These are phyloP conservation scores for Daktulosphaira vitifoliae DNA, from an alignment of 1,140 invertebrate species.

Conservation along the genomic window DNA sequence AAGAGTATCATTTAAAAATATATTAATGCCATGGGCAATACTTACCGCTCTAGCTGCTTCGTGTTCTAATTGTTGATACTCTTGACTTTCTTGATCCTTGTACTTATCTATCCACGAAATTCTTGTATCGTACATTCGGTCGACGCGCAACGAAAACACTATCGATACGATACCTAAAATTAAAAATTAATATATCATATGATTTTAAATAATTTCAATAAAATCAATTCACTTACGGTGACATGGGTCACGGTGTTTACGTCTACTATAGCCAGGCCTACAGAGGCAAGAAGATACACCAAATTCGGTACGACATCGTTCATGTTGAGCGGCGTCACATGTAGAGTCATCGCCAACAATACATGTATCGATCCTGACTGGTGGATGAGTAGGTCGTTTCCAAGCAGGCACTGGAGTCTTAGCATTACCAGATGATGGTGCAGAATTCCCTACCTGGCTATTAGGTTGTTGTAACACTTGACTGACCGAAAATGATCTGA, in stretches of 20 bases:
- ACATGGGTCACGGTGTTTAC: conserved; percentile 68
- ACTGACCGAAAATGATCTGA: conserved; percentile 26
- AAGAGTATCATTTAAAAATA: not conserved
- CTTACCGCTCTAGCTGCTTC: conserved; percentile 76
- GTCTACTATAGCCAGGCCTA: conserved; percentile 69
- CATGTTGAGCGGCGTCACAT: conserved; percentile 76
- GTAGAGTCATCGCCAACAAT: conserved; percentile 89
- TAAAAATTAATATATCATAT: conserved; percentile 23
- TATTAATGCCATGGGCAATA: conserved; percentile 36
- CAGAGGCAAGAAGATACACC: conserved; percentile 89
- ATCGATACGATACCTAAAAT: conserved; percentile 59
- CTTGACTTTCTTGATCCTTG: conserved; percentile 63
- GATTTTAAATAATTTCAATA: no score
- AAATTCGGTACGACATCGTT: conserved; percentile 75
- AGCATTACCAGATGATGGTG: not conserved
- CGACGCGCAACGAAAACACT: conserved; percentile 68
- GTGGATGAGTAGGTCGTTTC: conserved; percentile 51
- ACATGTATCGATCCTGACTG: conserved; percentile 81
- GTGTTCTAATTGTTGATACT: conserved; percentile 70
- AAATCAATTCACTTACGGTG: conserved; percentile 56
- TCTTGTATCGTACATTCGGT: conserved; percentile 69
- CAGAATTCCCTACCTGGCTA: conserved; percentile 1
- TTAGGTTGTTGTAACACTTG: conserved; percentile 7
- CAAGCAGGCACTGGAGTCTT: conserved; percentile 20
- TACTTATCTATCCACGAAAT: conserved; percentile 67